Conservation (phyloP, 2,888 invertebrate genomes). For the Linnaemya vulpina region DNA sequence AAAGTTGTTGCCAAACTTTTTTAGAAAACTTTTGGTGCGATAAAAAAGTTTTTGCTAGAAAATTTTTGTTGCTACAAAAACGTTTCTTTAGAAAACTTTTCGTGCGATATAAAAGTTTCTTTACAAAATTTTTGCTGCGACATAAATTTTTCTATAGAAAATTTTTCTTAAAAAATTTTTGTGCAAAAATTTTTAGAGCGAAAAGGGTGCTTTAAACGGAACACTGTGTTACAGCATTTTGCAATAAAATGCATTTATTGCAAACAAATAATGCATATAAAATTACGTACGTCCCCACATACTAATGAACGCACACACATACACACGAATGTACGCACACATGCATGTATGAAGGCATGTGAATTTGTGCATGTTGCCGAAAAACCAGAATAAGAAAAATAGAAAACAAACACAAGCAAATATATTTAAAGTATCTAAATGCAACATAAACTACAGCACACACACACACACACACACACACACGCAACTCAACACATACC, state of each 20-base stretch:
- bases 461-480: background rate
- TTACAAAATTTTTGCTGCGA: background rate
- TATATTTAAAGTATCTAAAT: conserved; percentile 43
- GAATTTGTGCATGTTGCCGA: conserved; percentile 6
- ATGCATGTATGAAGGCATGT: background rate
- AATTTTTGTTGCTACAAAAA: background rate
- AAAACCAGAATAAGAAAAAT: conserved; percentile 32
- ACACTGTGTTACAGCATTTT: conserved; percentile 49
- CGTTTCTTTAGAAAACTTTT: background rate
- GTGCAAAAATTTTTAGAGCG: background rate
- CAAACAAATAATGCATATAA: conserved; percentile 50
- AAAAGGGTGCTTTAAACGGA: background rate
- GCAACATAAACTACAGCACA: conserved; percentile 3
- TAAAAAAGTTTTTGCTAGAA: background rate
- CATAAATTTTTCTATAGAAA: background rate
- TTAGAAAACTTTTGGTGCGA: background rate
- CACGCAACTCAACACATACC: conserved; percentile 5
- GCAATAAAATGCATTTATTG: conserved; percentile 46
- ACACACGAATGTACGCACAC: too few species aligned
- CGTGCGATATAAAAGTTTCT: background rate
- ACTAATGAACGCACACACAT: background rate
- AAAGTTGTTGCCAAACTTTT: background rate
- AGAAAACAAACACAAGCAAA: background rate
- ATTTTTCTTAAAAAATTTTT: background rate
- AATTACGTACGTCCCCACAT: background rate